A percentile compares a stretch with the other conserved stretches of the same genome.
These are phyloP conservation scores for Bellardia pandia DNA, from an alignment of 2,888 invertebrate species.

Conservation along the genomic window DNA sequence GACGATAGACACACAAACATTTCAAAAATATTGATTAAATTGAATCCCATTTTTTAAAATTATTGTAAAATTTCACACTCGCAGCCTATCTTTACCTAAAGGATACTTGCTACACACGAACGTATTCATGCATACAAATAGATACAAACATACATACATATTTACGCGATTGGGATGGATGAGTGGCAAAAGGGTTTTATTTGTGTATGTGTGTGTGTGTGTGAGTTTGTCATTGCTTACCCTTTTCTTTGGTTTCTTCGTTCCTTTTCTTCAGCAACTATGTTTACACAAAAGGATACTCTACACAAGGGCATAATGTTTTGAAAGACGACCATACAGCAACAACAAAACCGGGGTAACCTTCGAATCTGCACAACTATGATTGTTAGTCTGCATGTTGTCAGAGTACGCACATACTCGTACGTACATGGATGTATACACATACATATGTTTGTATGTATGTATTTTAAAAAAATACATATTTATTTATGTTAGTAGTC, in stretches of 20 bases:
- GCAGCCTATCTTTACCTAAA: neutral
- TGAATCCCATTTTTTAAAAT: conserved; percentile 81
- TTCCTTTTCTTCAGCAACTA: conserved; percentile 76
- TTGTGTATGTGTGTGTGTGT: neutral
- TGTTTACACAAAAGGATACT: conserved; percentile 82
- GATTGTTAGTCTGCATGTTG: conserved; percentile 6
- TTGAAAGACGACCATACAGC: conserved; percentile 65
- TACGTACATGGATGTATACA: neutral
- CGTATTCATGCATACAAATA: neutral
- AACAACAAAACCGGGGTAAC: conserved; percentile 50
- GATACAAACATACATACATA: conserved; percentile 7
- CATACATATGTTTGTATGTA: neutral
- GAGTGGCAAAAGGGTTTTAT: conserved; percentile 54
- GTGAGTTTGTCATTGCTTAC: conserved; percentile 73
- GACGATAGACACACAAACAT: conserved; percentile 45
- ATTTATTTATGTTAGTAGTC: conserved; percentile 6
- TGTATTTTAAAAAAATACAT: neutral
- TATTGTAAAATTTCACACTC: conserved; percentile 82
- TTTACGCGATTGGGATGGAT: conserved; percentile 35
- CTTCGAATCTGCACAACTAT: conserved; percentile 21
- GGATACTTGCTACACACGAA: conserved; percentile 13
- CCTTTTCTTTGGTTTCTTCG: conserved; percentile 75
- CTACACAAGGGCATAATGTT: conserved; percentile 68
- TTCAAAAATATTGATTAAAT: conserved; percentile 82
- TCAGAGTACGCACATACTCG: neutral